Conservation (phyloP, 2,797 vertebrate genomes). For the Syncerus caffer region DNA sequence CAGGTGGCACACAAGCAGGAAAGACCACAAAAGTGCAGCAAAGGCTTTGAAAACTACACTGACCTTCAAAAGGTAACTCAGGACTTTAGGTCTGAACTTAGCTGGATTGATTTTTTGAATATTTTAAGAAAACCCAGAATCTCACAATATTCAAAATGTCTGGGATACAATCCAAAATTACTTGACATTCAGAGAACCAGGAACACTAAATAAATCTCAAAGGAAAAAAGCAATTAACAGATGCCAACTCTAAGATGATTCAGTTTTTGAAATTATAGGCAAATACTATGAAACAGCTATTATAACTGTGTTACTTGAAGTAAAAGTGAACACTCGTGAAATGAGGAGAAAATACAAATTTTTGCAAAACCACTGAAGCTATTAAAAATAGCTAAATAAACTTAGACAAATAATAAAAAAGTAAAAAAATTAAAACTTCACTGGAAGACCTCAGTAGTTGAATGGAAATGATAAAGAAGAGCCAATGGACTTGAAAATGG, state of each 20-base stretch:
- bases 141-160: not conserved
- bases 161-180: constrained; percentile 40
- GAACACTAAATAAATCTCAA: constrained; percentile 26
- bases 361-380: not conserved
- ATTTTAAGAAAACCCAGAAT: constrained; percentile 23
- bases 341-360: not conserved
- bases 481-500: not conserved
- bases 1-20: too few species aligned
- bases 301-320: not conserved
- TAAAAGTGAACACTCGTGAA: not conserved
- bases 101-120: not conserved
- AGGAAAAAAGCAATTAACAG: constrained; percentile 39
- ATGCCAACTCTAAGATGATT: constrained; percentile 25
- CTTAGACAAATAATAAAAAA: not conserved
- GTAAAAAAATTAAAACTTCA: not conserved
- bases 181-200: constrained; percentile 40
- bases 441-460: not conserved
- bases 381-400: not conserved
- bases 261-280: not conserved
- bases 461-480: not conserved
- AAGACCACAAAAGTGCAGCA: not conserved
- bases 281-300: not conserved
- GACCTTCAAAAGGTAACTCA: not conserved
- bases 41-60: not conserved
- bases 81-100: not conserved